phyloP scores from a whole-genome alignment of 2,797 vertebrate species.

The Aplochiton taeniatus region DNA sequence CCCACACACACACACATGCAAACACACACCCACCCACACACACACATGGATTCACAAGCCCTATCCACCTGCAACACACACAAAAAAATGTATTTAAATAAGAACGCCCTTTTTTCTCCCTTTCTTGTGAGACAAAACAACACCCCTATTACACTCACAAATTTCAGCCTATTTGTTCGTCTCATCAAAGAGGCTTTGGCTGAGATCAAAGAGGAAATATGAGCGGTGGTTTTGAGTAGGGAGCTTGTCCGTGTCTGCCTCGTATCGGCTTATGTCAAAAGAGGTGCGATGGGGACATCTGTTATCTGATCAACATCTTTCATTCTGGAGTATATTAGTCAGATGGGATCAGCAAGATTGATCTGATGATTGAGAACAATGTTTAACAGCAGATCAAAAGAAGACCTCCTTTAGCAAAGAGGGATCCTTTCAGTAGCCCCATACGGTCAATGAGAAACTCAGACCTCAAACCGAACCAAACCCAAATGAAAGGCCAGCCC shows the following conservation, averaged over 20 bases:
- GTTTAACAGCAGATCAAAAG: neutral
- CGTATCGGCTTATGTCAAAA: neutral
- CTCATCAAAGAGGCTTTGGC: constrained; percentile 34
- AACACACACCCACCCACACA: neutral
- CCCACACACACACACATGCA: too few species aligned
- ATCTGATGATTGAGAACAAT: neutral
- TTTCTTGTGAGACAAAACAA: constrained; percentile 38
- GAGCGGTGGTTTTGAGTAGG: constrained; percentile 16
- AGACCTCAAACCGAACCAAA: too few species aligned
- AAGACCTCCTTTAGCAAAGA: too few species aligned
- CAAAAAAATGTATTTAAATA: constrained; percentile 11
- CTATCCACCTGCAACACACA: constrained; percentile 40
- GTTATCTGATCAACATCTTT: too few species aligned
- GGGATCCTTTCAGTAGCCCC: too few species aligned
- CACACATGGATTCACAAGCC: neutral
- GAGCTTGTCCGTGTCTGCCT: constrained; percentile 12
- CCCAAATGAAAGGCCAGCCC: too few species aligned
- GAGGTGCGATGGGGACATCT: neutral
- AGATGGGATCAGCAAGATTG: neutral
- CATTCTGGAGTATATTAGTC: neutral
- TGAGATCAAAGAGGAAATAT: constrained; percentile 30
- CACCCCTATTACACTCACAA: constrained; percentile 42
- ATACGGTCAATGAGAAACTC: too few species aligned
- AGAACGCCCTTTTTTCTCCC: neutral
- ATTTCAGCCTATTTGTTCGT: constrained; percentile 41